Evolutionary conservation across 2,888 invertebrate species (phyloP), one percentile per base, ranked within the genome.

Genomic region (Agrypnus murinus): DNA sequence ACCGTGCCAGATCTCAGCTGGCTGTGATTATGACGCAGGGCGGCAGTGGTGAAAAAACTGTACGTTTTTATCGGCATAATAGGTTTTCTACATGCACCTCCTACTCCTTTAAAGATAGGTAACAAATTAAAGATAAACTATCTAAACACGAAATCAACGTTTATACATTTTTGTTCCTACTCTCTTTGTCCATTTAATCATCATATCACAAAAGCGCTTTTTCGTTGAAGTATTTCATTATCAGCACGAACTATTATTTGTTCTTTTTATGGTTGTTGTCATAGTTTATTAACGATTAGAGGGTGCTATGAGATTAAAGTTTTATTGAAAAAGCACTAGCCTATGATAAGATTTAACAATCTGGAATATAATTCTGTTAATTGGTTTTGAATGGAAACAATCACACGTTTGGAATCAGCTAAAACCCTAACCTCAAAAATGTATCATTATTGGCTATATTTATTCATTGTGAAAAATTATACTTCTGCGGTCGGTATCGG

Each of bases 1-100:
- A 72, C 69, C 71, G 76, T 79, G 79, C 78, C 79, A 79, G 78
- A 78, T 77, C 72, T 69, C 72, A 66, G 57, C 58, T 48, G 74
- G 65, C 65, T 65, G 69, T 62, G 68, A 69, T 9, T 50, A 53
- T 68, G 68, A 68, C 62, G 68, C 57, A 62, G 19, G 55, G 14
- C 58, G 40, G n/a, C n/a, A 25, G 5, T 31, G 38, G 25, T n/a
- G n/a, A 25, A 25, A 58, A 58, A 58, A 58, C 40, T 58, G 58
- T 34, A 55, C 32, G 10, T 32, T 55, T 55, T 12, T 55, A 5
- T 34, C 38, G 12, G 7, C 17, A n/a, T 55, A 55, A 55, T 55
- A 17, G 36, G 34, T 15, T 40, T 55, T 15, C 36, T 36, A 17
- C 55, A 55, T 55, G 55, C 55, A 36, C 55, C 55, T 40, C 15